Base-by-base conservation (phyloP, 2,113 vertebrate species). In the Thunnus thynnus region DNA sequence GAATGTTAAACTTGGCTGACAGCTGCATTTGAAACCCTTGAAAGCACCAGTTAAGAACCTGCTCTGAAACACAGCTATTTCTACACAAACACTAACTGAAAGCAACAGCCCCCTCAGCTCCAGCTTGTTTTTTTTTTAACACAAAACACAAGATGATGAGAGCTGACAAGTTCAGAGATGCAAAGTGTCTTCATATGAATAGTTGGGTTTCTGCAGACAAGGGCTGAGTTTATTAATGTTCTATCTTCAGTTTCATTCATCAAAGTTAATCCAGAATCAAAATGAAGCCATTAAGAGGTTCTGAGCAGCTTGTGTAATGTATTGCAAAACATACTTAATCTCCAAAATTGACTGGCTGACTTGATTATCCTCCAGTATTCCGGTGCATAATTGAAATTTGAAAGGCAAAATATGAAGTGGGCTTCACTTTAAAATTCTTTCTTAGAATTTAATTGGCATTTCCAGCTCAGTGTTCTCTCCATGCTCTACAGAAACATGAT, bases 321-420 rank as follows among this genome's bases (percentile, higher is more conserved):
- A 76, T 36, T n/a, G 17, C 13, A 48, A 48, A 80, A 69, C n/a
- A 57, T 11, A 50, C 13, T 41, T 56, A 55, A 56, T 73, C 44
- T 62, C 20, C 5, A n/a, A 10, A 55, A 18, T 14, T 27, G 3
- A 14, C 44, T 6, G 51, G 18, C 30, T 61, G 20, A 16, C 47
- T 70, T 18, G 9, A 64, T 46, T 54, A 7, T 44, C 70, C 56
- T 68, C 56, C 36, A 12, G 5, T 63, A 47, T 62, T 30, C 51
- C 16, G 10, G 16, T 20, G 11, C 11, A 2, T 61, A 20, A 18
- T 17, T 58, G 13, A 62, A 61, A 51, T 62, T 16, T 66, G 11
- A 62, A 67, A 5, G 13, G 8, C 25, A 13, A 22, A 18, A 27
- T 17, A 66, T 4, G 6, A 61, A 67, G 32, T 32, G 22, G 22